Evolutionary conservation across 2,888 invertebrate species (phyloP).

Genomic region (Halictus quadricinctus): DNA sequence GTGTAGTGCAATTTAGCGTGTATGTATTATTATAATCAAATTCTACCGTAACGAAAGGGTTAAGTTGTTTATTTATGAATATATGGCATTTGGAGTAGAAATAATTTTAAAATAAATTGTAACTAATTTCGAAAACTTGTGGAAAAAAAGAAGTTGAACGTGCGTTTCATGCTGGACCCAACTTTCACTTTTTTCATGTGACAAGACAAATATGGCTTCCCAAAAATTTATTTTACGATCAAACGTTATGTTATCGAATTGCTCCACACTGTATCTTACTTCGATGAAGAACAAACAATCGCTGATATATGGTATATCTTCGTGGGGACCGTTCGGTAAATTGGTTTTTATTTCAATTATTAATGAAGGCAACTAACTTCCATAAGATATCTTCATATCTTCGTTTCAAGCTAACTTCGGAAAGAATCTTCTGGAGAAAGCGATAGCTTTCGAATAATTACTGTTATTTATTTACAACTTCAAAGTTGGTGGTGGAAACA

Average conservation of each 20-base stretch:
- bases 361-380: background rate
- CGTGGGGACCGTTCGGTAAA: background rate
- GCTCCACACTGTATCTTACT: background rate
- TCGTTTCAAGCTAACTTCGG: background rate
- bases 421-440: background rate
- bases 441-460: constrained; percentile 2
- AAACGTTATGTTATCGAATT: background rate
- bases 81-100: too few relatives aligned
- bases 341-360: background rate
- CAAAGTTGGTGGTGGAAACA: background rate
- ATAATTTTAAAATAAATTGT: too few relatives aligned
- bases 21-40: too few relatives aligned
- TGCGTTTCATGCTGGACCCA: background rate
- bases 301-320: background rate
- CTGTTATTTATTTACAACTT: background rate
- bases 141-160: background rate
- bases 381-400: background rate
- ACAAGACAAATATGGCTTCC: background rate
- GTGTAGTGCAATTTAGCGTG: too few relatives aligned
- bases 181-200: background rate
- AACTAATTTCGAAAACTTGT: too few relatives aligned
- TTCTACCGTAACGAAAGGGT: too few relatives aligned
- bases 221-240: background rate
- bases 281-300: background rate
- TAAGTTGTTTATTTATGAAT: too few relatives aligned